Conservation (phyloP, 2,888 invertebrate genomes). For the Azorinus chamasolen region DNA sequence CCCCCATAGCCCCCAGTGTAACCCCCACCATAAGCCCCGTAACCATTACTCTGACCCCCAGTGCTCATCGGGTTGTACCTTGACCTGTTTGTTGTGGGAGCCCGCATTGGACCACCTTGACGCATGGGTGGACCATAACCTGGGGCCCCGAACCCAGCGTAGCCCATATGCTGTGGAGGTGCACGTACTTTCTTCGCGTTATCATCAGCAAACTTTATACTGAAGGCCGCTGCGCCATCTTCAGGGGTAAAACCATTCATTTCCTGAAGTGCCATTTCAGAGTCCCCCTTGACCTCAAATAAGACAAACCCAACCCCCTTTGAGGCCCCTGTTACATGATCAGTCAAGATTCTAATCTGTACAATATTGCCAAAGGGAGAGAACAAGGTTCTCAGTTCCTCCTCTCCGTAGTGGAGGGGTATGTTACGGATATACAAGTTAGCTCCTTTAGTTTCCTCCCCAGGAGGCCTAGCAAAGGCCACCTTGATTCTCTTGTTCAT, state of each 20-base stretch:
- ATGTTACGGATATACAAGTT: slow-evolving; percentile 97
- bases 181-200: slow-evolving; percentile 87
- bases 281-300: slow-evolving; percentile 95
- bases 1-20: slow-evolving; percentile 36
- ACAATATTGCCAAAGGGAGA: slow-evolving; percentile 96
- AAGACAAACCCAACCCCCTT: slow-evolving; percentile 95
- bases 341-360: slow-evolving; percentile 95
- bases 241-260: slow-evolving; percentile 93
- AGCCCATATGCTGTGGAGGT: slow-evolving; percentile 42
- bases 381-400: slow-evolving; percentile 94
- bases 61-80: slow-evolving; percentile 72
- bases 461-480: slow-evolving; percentile 96
- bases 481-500: slow-evolving; percentile 98
- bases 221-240: slow-evolving; percentile 93
- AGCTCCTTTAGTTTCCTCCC: slow-evolving; percentile 97
- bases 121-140: slow-evolving; percentile 21
- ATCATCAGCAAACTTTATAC: slow-evolving; percentile 95
- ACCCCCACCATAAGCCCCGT: slow-evolving; percentile 37
- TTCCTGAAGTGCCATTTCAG: slow-evolving; percentile 94
- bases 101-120: slow-evolving; percentile 66
- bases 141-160: slow-evolving; percentile 29
- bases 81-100: slow-evolving; percentile 51
- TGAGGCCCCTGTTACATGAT: slow-evolving; percentile 94
- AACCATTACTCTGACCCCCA: slow-evolving; percentile 36
- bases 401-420: slow-evolving; percentile 89